phyloP scores from a whole-genome alignment of 1,140 invertebrate genomes.

The Drosophila seguyi region DNA sequence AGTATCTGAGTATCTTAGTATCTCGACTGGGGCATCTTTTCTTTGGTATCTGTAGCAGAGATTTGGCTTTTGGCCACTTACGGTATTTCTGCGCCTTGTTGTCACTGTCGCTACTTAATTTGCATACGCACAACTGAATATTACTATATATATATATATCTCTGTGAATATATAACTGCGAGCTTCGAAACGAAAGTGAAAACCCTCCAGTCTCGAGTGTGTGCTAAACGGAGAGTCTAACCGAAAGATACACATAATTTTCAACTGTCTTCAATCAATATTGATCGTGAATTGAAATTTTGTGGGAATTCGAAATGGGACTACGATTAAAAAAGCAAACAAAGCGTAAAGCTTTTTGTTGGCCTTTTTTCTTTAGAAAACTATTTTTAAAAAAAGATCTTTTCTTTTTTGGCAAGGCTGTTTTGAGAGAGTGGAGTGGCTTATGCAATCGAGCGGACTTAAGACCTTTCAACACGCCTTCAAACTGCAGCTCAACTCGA shows the following conservation, averaged over 20 bases:
- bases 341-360: conserved; percentile 41
- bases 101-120: conserved; percentile 69
- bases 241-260: conserved; percentile 50
- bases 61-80: conserved; percentile 74
- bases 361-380: conserved; percentile 38
- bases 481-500: conserved; percentile 16
- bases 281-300: conserved; percentile 30
- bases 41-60: conserved; percentile 66
- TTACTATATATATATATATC: conserved; percentile 1
- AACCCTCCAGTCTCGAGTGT: conserved; percentile 50
- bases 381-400: conserved; percentile 36
- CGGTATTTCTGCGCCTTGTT: conserved; percentile 76
- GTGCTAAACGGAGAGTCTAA: conserved; percentile 65
- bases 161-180: background rate
- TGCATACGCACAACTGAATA: conserved; percentile 66
- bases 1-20: conserved; percentile 24
- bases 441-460: conserved; percentile 57
- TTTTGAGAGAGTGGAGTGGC: conserved; percentile 16
- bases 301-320: conserved; percentile 55
- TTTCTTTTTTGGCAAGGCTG: conserved; percentile 54
- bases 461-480: conserved; percentile 40
- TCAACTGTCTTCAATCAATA: conserved; percentile 68
- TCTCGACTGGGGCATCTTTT: conserved; percentile 37
- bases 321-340: conserved; percentile 58
- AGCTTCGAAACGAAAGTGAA: conserved; percentile 69